These are phyloP conservation scores for Characodon lateralis DNA, from an alignment of 2,797 vertebrate genomes.

Conservation along the genomic window DNA sequence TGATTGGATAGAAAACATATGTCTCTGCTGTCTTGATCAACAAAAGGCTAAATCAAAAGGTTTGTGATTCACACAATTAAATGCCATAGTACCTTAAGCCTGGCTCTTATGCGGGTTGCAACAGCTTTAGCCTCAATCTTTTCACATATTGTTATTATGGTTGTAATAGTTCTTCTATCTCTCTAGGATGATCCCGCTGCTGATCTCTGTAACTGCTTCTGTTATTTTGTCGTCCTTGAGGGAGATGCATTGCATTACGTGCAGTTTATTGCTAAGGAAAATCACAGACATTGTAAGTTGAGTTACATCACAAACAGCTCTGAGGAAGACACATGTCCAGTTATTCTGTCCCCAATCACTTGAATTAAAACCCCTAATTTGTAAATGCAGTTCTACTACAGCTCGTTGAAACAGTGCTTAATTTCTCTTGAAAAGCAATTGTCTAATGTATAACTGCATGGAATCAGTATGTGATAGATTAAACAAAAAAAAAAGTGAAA, in stretches of 20 bases:
- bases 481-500: not conserved
- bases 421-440: not conserved
- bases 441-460: not conserved
- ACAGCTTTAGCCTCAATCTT: conserved; percentile 28
- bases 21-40: conserved; percentile 38
- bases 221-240: conserved; percentile 49
- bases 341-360: conserved; percentile 25
- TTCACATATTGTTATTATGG: conserved; percentile 37
- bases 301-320: conserved; percentile 15
- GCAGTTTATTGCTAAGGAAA: conserved; percentile 46
- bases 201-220: conserved; percentile 1
- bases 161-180: conserved; percentile 34
- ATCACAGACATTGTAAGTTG: conserved; percentile 31
- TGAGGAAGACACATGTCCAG: conserved; percentile 20
- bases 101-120: conserved; percentile 17
- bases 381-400: conserved; percentile 2
- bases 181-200: not conserved
- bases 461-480: not conserved
- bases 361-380: conserved; percentile 22
- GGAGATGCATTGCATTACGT: conserved; percentile 41
- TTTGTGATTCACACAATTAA: conserved; percentile 53
- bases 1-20: conserved; percentile 41
- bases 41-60: conserved; percentile 42
- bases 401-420: conserved; percentile 18
- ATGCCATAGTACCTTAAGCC: conserved; percentile 41